phyloP scores from a whole-genome alignment of 2,797 vertebrate species.

The Scolopax bukidnonensis region DNA sequence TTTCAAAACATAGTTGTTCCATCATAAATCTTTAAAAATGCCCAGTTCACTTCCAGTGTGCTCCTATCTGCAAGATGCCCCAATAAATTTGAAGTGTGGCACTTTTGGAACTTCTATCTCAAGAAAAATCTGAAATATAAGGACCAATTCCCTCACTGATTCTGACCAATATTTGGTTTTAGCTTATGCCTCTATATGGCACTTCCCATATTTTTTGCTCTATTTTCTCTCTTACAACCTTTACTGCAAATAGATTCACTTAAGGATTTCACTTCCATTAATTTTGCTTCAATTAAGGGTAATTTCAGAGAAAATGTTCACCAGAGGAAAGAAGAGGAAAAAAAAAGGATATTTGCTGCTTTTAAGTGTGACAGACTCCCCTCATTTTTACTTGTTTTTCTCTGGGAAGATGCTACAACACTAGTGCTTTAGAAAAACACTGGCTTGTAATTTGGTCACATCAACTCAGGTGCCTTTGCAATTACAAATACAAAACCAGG shows the following conservation, averaged over 20 bases:
- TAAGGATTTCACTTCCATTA: neutral
- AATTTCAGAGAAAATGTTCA: neutral
- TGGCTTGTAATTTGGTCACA: neutral
- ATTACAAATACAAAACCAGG: neutral
- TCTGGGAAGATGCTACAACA: neutral
- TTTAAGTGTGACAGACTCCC: neutral
- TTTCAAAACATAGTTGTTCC: neutral
- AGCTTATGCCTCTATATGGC: neutral
- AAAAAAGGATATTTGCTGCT: neutral
- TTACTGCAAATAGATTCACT: neutral
- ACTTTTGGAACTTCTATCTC: neutral
- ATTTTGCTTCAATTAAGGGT: neutral
- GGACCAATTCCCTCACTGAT: neutral
- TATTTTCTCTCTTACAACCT: neutral
- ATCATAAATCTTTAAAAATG: neutral
- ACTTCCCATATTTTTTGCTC: neutral
- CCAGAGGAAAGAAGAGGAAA: accelerated
- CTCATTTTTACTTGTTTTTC: accelerated
- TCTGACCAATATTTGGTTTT: neutral
- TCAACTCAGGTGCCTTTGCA: neutral
- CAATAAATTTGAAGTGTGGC: neutral
- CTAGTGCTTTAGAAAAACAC: neutral
- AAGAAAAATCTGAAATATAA: neutral
- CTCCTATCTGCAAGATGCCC: neutral
- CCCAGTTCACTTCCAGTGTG: neutral